A percentile compares a stretch with the other conserved stretches of the same genome.
Evolutionary conservation across 2,888 invertebrate species (phyloP).

Genomic region (Melanostoma mellinum): DNA sequence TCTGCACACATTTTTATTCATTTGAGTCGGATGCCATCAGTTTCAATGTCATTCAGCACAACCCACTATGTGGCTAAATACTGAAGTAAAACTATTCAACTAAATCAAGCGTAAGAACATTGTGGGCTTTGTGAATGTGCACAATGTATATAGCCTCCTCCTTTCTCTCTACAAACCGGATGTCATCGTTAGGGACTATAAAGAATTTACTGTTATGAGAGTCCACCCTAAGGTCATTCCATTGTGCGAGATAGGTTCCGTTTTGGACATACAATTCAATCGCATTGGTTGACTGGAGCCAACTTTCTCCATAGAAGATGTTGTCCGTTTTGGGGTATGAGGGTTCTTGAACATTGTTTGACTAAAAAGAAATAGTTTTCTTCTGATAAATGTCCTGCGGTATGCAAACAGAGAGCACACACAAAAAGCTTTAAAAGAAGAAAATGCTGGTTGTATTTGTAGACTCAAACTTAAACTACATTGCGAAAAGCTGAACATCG

Average conservation of each 20-base stretch:
- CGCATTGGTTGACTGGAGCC: constrained; percentile 51
- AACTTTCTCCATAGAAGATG: constrained; percentile 50
- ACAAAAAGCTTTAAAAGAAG: constrained; percentile 23
- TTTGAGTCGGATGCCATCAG: too few species aligned
- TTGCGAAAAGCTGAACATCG: not conserved
- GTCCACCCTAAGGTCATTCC: constrained; percentile 51
- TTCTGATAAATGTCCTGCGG: constrained; percentile 52
- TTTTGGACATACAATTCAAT: constrained; percentile 53
- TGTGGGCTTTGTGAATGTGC: constrained; percentile 12
- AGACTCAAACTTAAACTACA: constrained; percentile 52
- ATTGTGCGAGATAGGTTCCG: constrained; percentile 61
- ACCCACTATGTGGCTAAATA: constrained; percentile 35
- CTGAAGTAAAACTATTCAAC: constrained; percentile 49
- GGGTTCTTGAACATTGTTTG: constrained; percentile 8
- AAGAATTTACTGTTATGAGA: constrained; percentile 56
- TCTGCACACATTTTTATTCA: too few species aligned
- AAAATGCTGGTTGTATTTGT: constrained; percentile 17
- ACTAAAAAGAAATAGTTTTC: constrained; percentile 12
- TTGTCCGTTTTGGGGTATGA: not conserved
- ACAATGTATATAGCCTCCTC: constrained; percentile 26
- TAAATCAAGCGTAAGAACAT: constrained; percentile 62
- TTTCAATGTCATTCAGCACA: not conserved
- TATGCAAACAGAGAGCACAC: constrained; percentile 45
- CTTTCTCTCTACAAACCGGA: constrained; percentile 43
- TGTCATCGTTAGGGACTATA: constrained; percentile 58